These are phyloP conservation scores for Bombus waltoni DNA, from an alignment of 1,140 invertebrate species.

Conservation along the genomic window DNA sequence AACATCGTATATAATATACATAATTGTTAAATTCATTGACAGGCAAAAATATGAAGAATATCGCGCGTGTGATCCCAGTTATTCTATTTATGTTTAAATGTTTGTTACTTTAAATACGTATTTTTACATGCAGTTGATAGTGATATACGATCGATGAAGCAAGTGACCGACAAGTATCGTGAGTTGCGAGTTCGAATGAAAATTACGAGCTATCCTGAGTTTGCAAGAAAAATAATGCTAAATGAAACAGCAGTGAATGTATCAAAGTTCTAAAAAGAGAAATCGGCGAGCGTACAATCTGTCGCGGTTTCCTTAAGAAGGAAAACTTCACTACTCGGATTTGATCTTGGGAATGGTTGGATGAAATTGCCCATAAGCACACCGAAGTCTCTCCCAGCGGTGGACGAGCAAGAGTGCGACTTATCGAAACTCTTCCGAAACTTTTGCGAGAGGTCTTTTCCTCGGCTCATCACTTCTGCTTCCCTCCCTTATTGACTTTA, in stretches of 20 bases:
- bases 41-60: no score
- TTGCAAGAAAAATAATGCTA: neutral
- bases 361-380: conserved; percentile 66
- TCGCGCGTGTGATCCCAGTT: no score
- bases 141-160: neutral
- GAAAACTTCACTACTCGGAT: conserved; percentile 61
- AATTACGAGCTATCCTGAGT: no score
- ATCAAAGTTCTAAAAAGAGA: conserved; percentile 24
- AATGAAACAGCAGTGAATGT: conserved; percentile 19
- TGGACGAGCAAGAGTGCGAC: conserved; percentile 61
- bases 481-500: conserved; percentile 74
- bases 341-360: conserved; percentile 58
- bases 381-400: conserved; percentile 49
- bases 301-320: conserved; percentile 39
- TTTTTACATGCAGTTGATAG: no score
- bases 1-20: no score
- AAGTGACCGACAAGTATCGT: neutral
- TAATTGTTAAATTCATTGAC: no score
- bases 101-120: no score
- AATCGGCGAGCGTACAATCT: conserved; percentile 38
- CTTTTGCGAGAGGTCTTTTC: conserved; percentile 61
- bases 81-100: no score
- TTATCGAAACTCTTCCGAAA: conserved; percentile 69
- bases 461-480: conserved; percentile 61
- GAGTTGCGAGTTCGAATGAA: neutral